Evolutionary conservation across 2,888 invertebrate species (phyloP).

Genomic region (Mallateleia sp.): DNA sequence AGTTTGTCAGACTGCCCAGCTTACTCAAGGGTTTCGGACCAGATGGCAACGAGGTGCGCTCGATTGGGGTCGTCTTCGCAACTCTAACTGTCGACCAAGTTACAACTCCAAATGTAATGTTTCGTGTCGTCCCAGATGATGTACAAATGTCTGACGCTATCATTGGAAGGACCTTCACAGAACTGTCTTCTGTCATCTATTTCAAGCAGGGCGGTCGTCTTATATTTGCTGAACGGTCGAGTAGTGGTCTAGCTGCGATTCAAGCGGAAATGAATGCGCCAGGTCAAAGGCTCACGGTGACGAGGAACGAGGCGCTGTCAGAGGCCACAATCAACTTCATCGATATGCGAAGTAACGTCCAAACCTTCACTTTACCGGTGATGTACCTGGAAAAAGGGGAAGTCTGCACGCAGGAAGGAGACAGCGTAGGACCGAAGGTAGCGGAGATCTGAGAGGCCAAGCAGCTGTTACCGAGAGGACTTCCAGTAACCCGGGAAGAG

Average conservation of each 20-base stretch:
- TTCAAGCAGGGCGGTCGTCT: not conserved
- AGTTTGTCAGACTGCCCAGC: constrained; percentile 44
- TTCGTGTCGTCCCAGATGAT: constrained; percentile 80
- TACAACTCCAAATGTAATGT: not conserved
- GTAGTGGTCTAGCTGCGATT: no score
- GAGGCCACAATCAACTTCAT: not conserved
- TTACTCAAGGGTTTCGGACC: constrained; percentile 56
- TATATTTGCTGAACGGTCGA: no score
- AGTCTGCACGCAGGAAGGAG: no score
- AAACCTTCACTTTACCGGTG: not conserved
- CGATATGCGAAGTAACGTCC: not conserved
- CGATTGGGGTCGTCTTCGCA: constrained; percentile 6
- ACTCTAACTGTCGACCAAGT: constrained; percentile 8
- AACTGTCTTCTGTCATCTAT: constrained; percentile 71
- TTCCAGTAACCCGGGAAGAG: no score
- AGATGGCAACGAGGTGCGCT: constrained; percentile 10
- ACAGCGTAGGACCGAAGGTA: no score
- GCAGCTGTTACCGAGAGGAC: no score
- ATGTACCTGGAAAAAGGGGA: not conserved
- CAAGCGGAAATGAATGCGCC: no score
- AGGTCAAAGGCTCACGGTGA: not conserved
- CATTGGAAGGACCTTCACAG: constrained; percentile 78
- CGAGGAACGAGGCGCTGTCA: not conserved
- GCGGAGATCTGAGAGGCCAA: no score
- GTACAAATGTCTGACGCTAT: constrained; percentile 75